Percentiles rank a stretch among this genome's conserved stretches.
Conservation (phyloP, 2,113 vertebrate genomes). For the Alethe diademata region DNA sequence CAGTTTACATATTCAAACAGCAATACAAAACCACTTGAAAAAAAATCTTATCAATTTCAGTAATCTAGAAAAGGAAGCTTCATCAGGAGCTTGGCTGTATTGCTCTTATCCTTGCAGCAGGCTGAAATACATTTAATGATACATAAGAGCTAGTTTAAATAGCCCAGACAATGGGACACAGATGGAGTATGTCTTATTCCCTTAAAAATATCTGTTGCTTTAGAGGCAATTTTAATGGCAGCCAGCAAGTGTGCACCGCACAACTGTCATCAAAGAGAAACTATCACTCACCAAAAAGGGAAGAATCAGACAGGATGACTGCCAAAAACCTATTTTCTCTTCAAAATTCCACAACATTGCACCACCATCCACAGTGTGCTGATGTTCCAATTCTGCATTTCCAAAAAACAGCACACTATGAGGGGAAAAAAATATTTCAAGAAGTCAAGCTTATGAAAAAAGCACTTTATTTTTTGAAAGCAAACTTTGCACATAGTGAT, state of each 20-base stretch:
- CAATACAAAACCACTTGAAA: slow-evolving; percentile 1
- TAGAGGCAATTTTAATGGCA: background rate
- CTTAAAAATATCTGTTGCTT: background rate
- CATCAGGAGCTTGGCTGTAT: background rate
- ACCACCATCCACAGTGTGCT: background rate
- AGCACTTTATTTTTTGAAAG: background rate
- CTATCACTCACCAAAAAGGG: background rate
- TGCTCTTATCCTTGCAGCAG: background rate
- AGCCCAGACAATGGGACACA: background rate
- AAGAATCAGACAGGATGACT: background rate
- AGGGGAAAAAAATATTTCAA: background rate
- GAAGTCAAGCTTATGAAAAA: background rate
- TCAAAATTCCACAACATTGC: background rate
- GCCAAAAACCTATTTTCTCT: background rate
- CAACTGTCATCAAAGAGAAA: background rate
- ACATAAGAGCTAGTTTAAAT: background rate
- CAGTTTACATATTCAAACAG: background rate
- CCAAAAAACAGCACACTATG: background rate
- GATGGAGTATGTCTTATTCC: background rate
- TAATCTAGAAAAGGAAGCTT: background rate
- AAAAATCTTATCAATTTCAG: background rate
- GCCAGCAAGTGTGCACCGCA: background rate
- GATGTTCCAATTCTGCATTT: background rate
- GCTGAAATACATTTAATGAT: background rate
- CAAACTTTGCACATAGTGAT: background rate